These are phyloP conservation scores for Ochropleura plecta DNA, from an alignment of 2,888 invertebrate species.

Conservation along the genomic window DNA sequence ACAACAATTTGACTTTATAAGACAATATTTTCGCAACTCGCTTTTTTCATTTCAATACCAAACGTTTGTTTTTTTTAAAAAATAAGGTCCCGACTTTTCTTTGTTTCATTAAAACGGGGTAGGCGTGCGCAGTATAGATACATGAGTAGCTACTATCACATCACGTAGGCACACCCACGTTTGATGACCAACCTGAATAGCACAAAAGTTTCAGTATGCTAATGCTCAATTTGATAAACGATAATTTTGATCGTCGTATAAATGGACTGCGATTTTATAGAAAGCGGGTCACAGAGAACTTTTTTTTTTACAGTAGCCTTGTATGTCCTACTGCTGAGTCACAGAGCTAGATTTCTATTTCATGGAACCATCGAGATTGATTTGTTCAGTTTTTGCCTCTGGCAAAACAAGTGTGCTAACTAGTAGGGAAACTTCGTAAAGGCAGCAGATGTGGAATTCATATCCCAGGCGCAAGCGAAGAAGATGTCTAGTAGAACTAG, in stretches of 20 bases:
- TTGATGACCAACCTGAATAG: constrained; percentile 1
- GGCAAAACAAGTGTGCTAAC: not conserved
- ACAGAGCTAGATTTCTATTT: constrained; percentile 11
- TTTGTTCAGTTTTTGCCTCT: constrained; percentile 13
- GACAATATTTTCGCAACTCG: no score
- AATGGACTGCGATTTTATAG: not conserved
- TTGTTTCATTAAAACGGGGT: not conserved
- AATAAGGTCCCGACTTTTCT: not conserved
- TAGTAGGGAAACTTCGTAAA: no score
- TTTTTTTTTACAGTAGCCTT: no score
- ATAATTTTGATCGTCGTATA: not conserved
- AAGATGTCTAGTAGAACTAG: no score
- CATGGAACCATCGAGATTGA: not conserved
- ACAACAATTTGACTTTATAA: no score
- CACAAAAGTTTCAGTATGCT: not conserved
- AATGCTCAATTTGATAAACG: not conserved
- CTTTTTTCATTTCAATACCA: not conserved
- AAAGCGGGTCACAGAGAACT: not conserved
- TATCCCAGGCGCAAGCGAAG: no score
- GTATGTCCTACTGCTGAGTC: not conserved
- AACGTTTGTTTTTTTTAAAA: not conserved
- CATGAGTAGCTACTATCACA: not conserved
- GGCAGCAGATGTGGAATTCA: no score
- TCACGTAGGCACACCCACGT: not conserved
- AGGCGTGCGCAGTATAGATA: not conserved